Conservation (phyloP, 2,888 invertebrate species). For the Drosophila meridiana region DNA sequence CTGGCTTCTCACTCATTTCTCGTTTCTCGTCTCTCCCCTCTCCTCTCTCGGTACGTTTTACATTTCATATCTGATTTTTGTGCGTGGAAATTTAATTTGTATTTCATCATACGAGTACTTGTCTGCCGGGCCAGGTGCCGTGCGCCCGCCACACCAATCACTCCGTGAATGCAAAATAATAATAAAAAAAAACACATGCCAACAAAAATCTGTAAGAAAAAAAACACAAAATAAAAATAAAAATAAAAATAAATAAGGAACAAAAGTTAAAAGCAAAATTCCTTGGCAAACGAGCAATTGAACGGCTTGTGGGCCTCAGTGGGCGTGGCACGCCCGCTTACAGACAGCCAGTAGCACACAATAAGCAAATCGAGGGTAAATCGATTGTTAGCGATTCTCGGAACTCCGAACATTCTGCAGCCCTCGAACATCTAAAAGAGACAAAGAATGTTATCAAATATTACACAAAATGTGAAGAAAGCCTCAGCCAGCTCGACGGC, state of each 20-base stretch:
- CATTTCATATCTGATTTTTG: slow-evolving; percentile 78
- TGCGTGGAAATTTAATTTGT: slow-evolving; percentile 77
- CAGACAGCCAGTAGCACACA: slow-evolving; percentile 4
- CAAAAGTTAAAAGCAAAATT: slow-evolving; percentile 58
- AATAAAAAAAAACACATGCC: slow-evolving; percentile 18
- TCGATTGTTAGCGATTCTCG: slow-evolving; percentile 17
- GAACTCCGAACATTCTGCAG: neutral
- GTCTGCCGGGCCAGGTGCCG: slow-evolving; percentile 37
- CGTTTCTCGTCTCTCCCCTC: no score
- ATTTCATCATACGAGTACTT: slow-evolving; percentile 71
- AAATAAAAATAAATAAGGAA: slow-evolving; percentile 33
- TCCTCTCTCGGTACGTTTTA: slow-evolving; percentile 57
- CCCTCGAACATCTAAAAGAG: neutral
- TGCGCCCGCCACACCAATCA: slow-evolving; percentile 16
- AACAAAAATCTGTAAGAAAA: slow-evolving; percentile 22
- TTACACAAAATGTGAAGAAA: neutral
- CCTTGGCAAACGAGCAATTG: slow-evolving; percentile 60
- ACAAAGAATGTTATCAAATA: slow-evolving; percentile 5
- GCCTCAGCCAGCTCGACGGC: neutral
- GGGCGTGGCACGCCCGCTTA: slow-evolving; percentile 25
- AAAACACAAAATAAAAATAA: slow-evolving; percentile 5
- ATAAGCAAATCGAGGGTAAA: slow-evolving; percentile 25
- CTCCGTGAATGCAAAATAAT: slow-evolving; percentile 16
- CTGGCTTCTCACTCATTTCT: no score
- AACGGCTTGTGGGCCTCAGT: slow-evolving; percentile 38